Percentiles rank a stretch among this genome's conserved stretches.
phyloP scores from a whole-genome alignment of 2,797 vertebrate genomes.

The Bucorvus abyssinicus region DNA sequence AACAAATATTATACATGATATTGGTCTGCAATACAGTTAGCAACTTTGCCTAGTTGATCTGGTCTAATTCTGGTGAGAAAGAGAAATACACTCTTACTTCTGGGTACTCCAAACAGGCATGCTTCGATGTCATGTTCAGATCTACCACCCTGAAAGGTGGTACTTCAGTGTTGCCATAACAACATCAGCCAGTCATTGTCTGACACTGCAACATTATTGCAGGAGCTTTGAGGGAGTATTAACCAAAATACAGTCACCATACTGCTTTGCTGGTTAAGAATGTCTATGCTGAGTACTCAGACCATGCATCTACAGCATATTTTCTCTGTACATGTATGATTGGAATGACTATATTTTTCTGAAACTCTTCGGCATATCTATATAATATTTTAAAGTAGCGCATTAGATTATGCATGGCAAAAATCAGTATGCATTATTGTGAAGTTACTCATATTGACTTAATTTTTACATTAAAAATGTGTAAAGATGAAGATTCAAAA shows the following conservation, averaged over 20 bases:
- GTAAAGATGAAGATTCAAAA: not conserved
- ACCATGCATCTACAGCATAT: not conserved
- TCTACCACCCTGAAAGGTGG: constrained; percentile 22
- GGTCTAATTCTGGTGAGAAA: not conserved
- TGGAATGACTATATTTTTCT: constrained; percentile 18
- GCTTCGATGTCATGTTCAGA: constrained; percentile 13
- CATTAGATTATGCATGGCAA: not conserved
- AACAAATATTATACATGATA: not conserved
- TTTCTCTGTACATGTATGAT: not conserved
- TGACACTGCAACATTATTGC: constrained; percentile 9
- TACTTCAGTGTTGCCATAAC: constrained; percentile 38
- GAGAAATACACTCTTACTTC: not conserved
- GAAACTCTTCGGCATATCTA: not conserved
- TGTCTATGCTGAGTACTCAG: not conserved
- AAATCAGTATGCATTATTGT: not conserved
- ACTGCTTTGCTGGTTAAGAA: not conserved
- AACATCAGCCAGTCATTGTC: constrained; percentile 44
- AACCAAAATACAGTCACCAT: constrained; percentile 24
- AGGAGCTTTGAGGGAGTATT: constrained; percentile 10
- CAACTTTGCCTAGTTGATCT: not conserved
- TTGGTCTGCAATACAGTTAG: not conserved
- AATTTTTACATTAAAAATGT: not conserved
- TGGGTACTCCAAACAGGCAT: constrained; percentile 23
- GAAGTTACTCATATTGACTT: not conserved
- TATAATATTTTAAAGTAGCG: not conserved